phyloP scores from a whole-genome alignment of 2,888 invertebrate species.

The Fragum sueziense region DNA sequence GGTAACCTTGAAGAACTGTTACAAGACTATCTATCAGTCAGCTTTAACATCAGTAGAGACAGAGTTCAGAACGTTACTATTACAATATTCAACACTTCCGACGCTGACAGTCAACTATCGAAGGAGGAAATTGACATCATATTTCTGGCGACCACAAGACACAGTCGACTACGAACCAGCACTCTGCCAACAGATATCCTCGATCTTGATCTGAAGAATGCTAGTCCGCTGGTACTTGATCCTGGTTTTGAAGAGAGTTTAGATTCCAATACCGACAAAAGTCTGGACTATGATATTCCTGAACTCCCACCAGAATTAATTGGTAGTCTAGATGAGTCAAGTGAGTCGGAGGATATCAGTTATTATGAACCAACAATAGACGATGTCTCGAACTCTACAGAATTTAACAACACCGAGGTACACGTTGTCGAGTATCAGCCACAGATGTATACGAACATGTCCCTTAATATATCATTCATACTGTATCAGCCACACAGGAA shows the following conservation, averaged over 20 bases:
- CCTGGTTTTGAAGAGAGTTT: neutral
- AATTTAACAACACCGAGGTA: neutral
- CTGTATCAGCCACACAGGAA: slow-evolving; percentile 61
- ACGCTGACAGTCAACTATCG: slow-evolving; percentile 14
- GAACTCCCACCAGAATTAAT: too few relatives aligned
- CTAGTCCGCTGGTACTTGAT: neutral
- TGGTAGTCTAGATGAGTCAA: neutral
- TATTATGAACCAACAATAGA: neutral
- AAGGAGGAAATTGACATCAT: slow-evolving; percentile 39
- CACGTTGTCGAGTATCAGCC: neutral
- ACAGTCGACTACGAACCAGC: neutral
- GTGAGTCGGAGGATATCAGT: neutral
- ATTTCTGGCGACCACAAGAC: neutral
- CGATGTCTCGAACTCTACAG: neutral
- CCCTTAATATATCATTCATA: slow-evolving; percentile 64
- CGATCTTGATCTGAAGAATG: neutral
- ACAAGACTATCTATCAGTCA: slow-evolving; percentile 43
- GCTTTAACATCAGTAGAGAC: slow-evolving; percentile 63
- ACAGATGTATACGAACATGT: slow-evolving; percentile 7
- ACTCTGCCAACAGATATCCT: neutral
- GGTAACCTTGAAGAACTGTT: slow-evolving; percentile 38
- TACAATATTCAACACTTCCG: slow-evolving; percentile 40
- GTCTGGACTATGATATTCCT: neutral
- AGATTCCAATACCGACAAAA: neutral
- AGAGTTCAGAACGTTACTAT: slow-evolving; percentile 65